Evolutionary conservation across 2,888 invertebrate species (phyloP), one percentile per base, ranked within the genome.

Genomic region (Drosophila neonasuta): DNA sequence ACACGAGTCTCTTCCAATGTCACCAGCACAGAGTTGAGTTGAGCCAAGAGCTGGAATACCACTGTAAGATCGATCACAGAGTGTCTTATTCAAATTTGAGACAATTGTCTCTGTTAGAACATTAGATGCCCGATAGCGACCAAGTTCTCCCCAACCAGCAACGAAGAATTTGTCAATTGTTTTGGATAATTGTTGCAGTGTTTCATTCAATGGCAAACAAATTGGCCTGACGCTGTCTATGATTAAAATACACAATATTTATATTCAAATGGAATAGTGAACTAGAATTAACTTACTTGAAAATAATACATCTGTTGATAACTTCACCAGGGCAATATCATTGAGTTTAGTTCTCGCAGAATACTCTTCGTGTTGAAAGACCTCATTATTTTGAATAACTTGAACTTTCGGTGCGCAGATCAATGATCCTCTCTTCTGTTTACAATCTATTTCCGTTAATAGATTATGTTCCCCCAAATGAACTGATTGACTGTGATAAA

Each of bases 261-360:
- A 1, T 24, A 24, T 41, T 2, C 3, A 29, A 17, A 36, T 5
- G 7, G 2, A 13, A 17, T 7, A 39, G 1, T 2, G 2, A 13
- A 7, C 13, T 8, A 7, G 2, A 5, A 4, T 39, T 20, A n/a
- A 49, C 20, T 67, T 30, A 71, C 71, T 0, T 3, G 15, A 10
- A 0, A 20, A 10, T 8, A 7, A 0, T 1, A 50, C 61, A 1
- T 48, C 42, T 36, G 3, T 8, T 1, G 54, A 30, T 1, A 74
- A 49, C 34, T 58, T 60, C 0, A 74, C 7, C 3, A 74, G 20
- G 2, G 74, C 74, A 24, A 74, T 71, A 44, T 74, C 74, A 52
- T 73, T 67, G 1, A 39, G 7, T 2, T 0, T 1, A 13, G n/a
- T 1, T 0, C 0, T 0, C 1, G 0, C 0, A 1, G 13, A 29